Conservation (phyloP, 2,888 invertebrate species). For the Idaea straminata region DNA sequence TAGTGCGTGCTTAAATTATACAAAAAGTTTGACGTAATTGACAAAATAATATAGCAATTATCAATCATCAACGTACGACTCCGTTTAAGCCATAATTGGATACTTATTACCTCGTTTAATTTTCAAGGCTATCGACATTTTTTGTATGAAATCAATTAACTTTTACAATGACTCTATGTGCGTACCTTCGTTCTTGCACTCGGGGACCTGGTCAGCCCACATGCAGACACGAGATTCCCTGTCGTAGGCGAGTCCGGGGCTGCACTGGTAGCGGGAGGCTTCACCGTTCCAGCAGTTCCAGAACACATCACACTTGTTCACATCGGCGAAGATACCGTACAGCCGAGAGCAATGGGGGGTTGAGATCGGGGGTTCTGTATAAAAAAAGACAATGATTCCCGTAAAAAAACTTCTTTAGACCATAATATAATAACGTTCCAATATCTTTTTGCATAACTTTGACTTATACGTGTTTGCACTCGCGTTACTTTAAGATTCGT, state of each 20-base stretch:
- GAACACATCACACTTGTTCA: constrained; percentile 93
- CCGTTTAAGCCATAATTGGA: constrained; percentile 7
- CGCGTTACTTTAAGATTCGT: neutral
- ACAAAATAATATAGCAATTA: neutral
- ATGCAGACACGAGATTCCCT: constrained; percentile 95
- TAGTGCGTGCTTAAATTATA: constrained; percentile 12
- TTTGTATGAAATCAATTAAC: constrained; percentile 1
- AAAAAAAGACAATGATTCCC: constrained; percentile 10
- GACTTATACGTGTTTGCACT: neutral
- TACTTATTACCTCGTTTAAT: constrained; percentile 22
- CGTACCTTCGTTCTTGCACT: constrained; percentile 93
- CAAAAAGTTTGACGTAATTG: neutral
- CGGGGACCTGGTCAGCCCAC: constrained; percentile 97
- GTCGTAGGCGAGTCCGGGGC: constrained; percentile 96
- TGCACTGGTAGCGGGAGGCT: constrained; percentile 95
- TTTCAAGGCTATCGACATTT: constrained; percentile 25
- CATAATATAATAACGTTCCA: neutral
- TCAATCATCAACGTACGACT: constrained; percentile 9
- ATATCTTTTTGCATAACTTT: no score
- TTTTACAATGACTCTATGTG: constrained; percentile 15
- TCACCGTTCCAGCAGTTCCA: constrained; percentile 99
- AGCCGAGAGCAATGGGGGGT: constrained; percentile 91
- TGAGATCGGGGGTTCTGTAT: constrained; percentile 89
- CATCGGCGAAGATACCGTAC: constrained; percentile 96
- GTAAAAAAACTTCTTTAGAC: neutral